phyloP scores from a whole-genome alignment of 2,113 vertebrate genomes.

The Amphiprion ocellaris region DNA sequence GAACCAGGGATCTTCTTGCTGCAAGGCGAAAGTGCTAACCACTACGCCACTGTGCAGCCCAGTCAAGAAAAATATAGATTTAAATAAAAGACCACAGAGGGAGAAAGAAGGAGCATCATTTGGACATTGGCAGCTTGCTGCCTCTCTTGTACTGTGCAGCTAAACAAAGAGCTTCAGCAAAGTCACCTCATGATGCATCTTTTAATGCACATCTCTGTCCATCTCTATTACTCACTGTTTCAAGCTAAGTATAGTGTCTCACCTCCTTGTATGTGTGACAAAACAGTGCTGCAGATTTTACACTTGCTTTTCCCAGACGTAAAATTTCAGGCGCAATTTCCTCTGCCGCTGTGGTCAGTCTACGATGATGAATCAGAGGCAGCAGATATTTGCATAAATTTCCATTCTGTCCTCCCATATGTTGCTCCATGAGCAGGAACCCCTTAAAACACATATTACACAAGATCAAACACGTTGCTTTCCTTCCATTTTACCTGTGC shows the following conservation, averaged over 20 bases:
- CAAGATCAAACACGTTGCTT: not conserved
- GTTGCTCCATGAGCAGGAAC: constrained; percentile 9
- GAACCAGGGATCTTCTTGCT: too few relatives aligned
- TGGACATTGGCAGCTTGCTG: constrained; percentile 12
- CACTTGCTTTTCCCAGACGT: constrained; percentile 29
- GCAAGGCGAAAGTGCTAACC: too few relatives aligned
- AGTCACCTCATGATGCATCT: constrained; percentile 32
- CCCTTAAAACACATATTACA: constrained; percentile 15
- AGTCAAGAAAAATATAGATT: constrained; percentile 21
- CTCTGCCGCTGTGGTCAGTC: constrained; percentile 40
- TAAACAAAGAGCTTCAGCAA: constrained; percentile 3
- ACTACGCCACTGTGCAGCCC: too few relatives aligned
- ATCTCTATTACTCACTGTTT: not conserved
- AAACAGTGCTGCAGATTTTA: constrained; percentile 16
- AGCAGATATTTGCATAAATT: constrained; percentile 47
- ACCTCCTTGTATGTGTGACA: not conserved
- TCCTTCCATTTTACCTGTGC: not conserved
- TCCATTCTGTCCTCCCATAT: constrained; percentile 39
- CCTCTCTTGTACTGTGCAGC: not conserved
- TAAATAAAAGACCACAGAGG: constrained; percentile 13
- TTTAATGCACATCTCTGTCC: constrained; percentile 14
- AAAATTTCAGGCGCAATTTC: constrained; percentile 33
- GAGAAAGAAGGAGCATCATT: not conserved
- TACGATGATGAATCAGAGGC: constrained; percentile 27
- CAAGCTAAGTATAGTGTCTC: not conserved